Conservation (phyloP, 2,113 vertebrate species). For the Corapipo altera region DNA sequence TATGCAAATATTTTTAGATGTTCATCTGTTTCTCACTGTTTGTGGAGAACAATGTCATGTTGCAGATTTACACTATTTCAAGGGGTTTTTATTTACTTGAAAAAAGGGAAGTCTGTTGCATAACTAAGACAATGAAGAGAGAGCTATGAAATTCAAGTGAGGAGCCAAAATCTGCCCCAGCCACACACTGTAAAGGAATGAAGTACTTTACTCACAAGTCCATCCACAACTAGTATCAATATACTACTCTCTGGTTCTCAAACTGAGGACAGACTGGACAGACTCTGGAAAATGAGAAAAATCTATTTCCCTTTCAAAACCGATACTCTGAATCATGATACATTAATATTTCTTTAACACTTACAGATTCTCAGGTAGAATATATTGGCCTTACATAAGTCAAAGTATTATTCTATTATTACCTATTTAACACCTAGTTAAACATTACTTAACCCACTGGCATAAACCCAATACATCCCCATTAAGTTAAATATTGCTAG, state of each 20-base stretch:
- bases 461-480: constrained; percentile 41
- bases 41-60: background rate
- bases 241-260: background rate
- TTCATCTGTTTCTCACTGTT: background rate
- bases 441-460: constrained; percentile 66
- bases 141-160: background rate
- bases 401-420: constrained; percentile 58
- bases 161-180: background rate
- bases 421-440: constrained; percentile 66
- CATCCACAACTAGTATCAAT: background rate
- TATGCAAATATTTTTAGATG: background rate
- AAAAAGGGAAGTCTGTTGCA: background rate
- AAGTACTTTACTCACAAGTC: background rate
- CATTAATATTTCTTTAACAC: background rate
- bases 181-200: background rate
- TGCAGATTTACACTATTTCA: background rate
- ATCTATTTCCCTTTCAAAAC: background rate
- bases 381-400: background rate
- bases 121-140: background rate
- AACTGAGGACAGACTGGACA: background rate
- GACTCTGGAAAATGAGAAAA: background rate
- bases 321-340: background rate
- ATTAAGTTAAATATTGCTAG: constrained; percentile 56
- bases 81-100: background rate
- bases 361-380: constrained; percentile 17